A percentile compares a stretch with the other conserved stretches of the same genome.
Conservation (phyloP, 2,113 vertebrate species). For the Tragelaphus scriptus region DNA sequence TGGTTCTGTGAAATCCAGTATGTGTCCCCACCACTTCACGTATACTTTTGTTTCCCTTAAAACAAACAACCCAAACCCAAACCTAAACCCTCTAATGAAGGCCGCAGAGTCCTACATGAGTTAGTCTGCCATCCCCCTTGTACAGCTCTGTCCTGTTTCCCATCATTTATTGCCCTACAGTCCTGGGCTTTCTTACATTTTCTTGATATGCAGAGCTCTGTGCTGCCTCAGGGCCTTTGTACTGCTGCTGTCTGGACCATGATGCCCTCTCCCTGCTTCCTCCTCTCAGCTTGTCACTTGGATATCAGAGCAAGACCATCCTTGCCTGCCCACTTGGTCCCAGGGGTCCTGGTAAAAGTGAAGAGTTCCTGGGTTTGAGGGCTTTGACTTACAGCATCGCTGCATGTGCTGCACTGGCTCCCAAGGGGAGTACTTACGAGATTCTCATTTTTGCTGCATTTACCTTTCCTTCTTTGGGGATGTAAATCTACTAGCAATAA, state of each 20-base stretch:
- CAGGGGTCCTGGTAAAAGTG: not conserved
- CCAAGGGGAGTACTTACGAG: not conserved
- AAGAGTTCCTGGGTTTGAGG: not conserved
- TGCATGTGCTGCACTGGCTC: not conserved
- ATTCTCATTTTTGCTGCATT: not conserved
- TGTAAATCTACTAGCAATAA: not conserved
- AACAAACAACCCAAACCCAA: not conserved
- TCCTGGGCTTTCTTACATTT: not conserved
- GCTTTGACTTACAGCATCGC: not conserved
- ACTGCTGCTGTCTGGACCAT: not conserved
- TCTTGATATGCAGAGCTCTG: not conserved
- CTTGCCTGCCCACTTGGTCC: not conserved
- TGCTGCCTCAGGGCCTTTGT: not conserved
- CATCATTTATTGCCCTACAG: not conserved
- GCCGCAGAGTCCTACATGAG: accelerated
- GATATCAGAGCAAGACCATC: too few relatives aligned
- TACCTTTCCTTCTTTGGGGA: not conserved
- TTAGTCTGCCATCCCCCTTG: not conserved
- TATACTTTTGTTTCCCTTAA: not conserved
- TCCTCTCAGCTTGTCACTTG: not conserved
- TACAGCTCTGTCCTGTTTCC: not conserved
- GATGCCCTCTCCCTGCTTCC: not conserved
- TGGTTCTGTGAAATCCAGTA: not conserved
- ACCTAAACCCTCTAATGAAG: not conserved
- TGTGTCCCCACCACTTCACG: not conserved